Conservation (phyloP, 2,113 vertebrate species). For the Polypterus senegalus region DNA sequence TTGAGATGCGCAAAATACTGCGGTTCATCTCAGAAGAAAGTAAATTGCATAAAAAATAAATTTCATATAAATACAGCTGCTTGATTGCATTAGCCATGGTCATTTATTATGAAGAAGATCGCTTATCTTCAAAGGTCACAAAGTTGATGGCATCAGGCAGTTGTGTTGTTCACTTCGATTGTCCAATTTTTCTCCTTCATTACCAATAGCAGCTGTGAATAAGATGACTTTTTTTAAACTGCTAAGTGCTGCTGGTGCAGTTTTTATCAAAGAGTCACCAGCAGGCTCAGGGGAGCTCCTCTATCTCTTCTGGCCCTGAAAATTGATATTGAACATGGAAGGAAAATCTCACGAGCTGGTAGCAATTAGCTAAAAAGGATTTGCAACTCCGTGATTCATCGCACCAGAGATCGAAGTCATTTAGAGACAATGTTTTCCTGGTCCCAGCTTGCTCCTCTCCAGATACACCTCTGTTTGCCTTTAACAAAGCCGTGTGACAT, state of each 20-base stretch:
- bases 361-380: constrained; percentile 99
- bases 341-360: constrained; percentile 82
- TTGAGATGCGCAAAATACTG: too few relatives aligned
- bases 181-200: constrained; percentile 59
- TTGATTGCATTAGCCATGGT: background rate
- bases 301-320: constrained; percentile 83
- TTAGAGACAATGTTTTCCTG: constrained; percentile 60
- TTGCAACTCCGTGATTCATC: constrained; percentile 87
- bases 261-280: constrained; percentile 69
- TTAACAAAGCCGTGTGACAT: constrained; percentile 60
- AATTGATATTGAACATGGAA: constrained; percentile 98
- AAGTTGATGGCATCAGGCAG: constrained; percentile 40
- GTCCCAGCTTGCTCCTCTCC: constrained; percentile 37
- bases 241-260: constrained; percentile 82
- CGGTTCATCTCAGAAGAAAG: too few relatives aligned
- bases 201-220: constrained; percentile 65
- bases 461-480: constrained; percentile 53
- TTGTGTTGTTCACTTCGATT: constrained; percentile 46
- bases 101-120: constrained; percentile 14
- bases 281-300: constrained; percentile 68
- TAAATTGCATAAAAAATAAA: too few relatives aligned
- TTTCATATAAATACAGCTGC: too few relatives aligned
- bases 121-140: constrained; percentile 55
- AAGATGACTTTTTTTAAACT: constrained; percentile 59
- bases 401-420: constrained; percentile 82